phyloP scores from a whole-genome alignment of 2,113 vertebrate species.

The Conger conger region DNA sequence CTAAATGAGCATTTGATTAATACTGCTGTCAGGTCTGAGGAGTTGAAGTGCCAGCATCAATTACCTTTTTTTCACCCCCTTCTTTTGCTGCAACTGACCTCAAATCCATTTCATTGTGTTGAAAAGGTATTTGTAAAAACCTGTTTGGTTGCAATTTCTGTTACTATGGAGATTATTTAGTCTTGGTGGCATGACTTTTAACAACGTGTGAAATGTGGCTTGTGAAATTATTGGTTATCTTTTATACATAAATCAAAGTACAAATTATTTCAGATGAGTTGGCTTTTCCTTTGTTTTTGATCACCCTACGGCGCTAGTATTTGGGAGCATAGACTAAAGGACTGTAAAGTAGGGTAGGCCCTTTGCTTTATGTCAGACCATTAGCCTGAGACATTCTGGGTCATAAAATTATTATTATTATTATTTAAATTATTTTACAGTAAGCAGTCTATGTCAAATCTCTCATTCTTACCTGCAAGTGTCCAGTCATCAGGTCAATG shows the following conservation, averaged over 20 bases:
- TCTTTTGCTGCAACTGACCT: conserved; percentile 42
- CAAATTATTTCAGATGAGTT: conserved; percentile 13
- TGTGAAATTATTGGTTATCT: conserved; percentile 38
- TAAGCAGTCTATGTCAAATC: neutral
- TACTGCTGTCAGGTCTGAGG: conserved; percentile 25
- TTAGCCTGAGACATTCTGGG: too few species aligned
- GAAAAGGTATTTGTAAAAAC: conserved; percentile 52
- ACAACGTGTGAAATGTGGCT: conserved; percentile 36
- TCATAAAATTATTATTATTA: neutral
- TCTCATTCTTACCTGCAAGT: neutral
- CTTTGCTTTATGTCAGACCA: neutral
- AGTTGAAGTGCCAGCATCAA: conserved; percentile 15
- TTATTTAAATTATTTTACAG: neutral
- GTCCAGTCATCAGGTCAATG: neutral
- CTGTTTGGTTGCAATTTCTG: conserved; percentile 35
- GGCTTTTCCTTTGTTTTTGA: neutral
- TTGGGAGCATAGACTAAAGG: neutral
- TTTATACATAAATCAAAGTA: conserved; percentile 28
- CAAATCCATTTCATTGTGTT: conserved; percentile 32
- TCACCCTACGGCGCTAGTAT: neutral
- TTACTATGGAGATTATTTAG: conserved; percentile 52
- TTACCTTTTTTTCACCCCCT: neutral
- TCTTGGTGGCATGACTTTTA: conserved; percentile 34
- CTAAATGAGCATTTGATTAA: conserved; percentile 31
- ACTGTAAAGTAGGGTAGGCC: neutral